A percentile compares a stretch with the other conserved stretches of the same genome.
Conservation (phyloP, 2,888 invertebrate genomes). For the Criorhina ranunculi region DNA sequence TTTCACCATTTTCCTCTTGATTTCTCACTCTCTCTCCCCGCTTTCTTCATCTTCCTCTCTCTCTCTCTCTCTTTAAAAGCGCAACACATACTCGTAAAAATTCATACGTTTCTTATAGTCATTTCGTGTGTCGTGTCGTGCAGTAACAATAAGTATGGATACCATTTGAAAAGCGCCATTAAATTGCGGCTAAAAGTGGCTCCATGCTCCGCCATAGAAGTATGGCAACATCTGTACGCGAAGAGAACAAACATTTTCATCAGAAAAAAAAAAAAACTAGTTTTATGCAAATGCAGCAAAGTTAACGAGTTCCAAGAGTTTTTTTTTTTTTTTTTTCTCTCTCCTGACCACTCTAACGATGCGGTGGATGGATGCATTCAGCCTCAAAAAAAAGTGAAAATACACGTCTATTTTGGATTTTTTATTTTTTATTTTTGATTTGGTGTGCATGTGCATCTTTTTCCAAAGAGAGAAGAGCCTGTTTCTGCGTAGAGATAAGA, state of each 20-base stretch:
- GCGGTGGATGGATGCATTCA: not conserved
- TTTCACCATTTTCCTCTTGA: not conserved
- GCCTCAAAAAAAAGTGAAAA: conserved; percentile 49
- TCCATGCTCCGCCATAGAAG: conserved; percentile 24
- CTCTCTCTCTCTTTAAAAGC: conserved; percentile 3
- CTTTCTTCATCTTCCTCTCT: no score
- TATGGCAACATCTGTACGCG: conserved; percentile 31
- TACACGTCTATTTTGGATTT: conserved; percentile 22
- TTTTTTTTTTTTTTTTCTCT: no score
- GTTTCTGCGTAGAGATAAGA: conserved; percentile 14
- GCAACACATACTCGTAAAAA: conserved; percentile 45
- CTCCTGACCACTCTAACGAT: not conserved
- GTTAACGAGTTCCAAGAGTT: conserved; percentile 30
- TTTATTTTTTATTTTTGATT: conserved; percentile 8
- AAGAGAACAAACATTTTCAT: not conserved
- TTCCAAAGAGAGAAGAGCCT: not conserved
- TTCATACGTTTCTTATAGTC: conserved; percentile 11
- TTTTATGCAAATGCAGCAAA: conserved; percentile 51
- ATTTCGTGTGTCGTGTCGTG: conserved; percentile 1
- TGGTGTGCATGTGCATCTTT: not conserved
- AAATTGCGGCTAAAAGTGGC: conserved; percentile 48
- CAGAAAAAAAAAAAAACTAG: conserved; percentile 20
- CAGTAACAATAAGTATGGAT: conserved; percentile 43
- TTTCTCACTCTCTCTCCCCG: not conserved
- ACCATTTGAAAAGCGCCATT: conserved; percentile 49